These are phyloP conservation scores for Pholis gunnellus DNA, from an alignment of 2,113 vertebrate species.

Conservation along the genomic window DNA sequence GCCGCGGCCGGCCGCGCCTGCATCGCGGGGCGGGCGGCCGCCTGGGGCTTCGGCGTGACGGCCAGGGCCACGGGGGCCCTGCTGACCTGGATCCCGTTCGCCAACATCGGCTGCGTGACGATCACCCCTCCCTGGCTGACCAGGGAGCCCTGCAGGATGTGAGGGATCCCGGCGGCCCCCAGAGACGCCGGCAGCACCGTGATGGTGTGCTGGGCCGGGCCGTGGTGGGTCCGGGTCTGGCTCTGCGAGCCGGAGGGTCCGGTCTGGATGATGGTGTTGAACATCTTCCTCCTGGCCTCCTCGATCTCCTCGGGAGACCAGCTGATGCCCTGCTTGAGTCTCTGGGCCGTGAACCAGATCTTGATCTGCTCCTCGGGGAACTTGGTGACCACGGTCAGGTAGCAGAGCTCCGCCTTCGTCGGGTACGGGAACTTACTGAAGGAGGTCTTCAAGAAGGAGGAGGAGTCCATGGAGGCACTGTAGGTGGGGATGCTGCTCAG, in stretches of 20 bases:
- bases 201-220: constrained; percentile 86
- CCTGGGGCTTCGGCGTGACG: constrained; percentile 88
- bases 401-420: constrained; percentile 98
- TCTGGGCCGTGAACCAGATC: constrained; percentile 99
- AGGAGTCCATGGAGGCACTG: constrained; percentile 96
- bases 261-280: constrained; percentile 97
- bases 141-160: constrained; percentile 90
- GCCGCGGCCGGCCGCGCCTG: constrained; percentile 84
- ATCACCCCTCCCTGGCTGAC: constrained; percentile 93
- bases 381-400: constrained; percentile 97
- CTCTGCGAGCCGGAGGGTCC: constrained; percentile 83
- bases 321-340: constrained; percentile 98
- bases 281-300: constrained; percentile 98
- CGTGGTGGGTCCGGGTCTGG: constrained; percentile 72
- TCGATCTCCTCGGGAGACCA: constrained; percentile 99
- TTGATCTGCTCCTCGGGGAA: constrained; percentile 99
- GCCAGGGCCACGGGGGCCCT: constrained; percentile 90
- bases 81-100: constrained; percentile 92
- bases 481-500: constrained; percentile 98
- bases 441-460: constrained; percentile 96
- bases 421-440: constrained; percentile 99
- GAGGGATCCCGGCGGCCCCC: constrained; percentile 88
- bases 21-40: constrained; percentile 85
- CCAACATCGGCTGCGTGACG: constrained; percentile 92
- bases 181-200: constrained; percentile 92